Evolutionary conservation across 2,113 vertebrate genomes (phyloP), one percentile per base, ranked within the genome.

Genomic region (Limnothrissa miodon): DNA sequence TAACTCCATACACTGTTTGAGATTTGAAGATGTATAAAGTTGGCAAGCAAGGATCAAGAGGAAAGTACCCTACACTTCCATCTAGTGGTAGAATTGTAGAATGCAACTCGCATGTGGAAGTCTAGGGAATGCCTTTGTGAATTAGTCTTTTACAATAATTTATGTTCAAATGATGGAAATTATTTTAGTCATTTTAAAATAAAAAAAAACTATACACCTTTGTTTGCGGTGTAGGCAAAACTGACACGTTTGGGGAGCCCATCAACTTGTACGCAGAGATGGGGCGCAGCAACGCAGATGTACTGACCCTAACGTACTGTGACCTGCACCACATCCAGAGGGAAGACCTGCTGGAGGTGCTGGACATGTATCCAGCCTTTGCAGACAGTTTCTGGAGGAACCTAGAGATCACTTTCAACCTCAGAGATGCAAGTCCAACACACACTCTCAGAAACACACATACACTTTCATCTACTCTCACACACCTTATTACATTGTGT

Each of bases 371-470:
- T 85, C 98, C 98, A 0, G 91, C 91, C 80, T 99, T 99, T 86
- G 96, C 97, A 0, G 95, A 97, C 92, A 95, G 94, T 87, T 99
- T 99, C 93, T 99, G 98, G 98, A 96, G 94, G 88, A 98, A 98
- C 90, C 89, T 99, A 83, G 97, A 99, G 87, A 96, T 99, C 92
- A 98, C 97, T 1, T 97, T 96, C 91, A 96, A 99, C 91, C 93
- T 99, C 17, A 93, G 96, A 95, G 97, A 99, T 56, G 97, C 99
- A 93, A 92, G 96, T 93, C 86, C n/a, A 74, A 59, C 51, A 42
- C 56, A 78, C 29, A 78, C 51, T n/a, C n/a, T n/a, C n/a, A n/a
- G n/a, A n/a, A n/a, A 48, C 29, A 19, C 33, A 5, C 56, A 44
- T 2, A 9, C 5, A 25, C n/a, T n/a, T 7, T 9, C 56, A 10